A percentile compares a stretch with the other conserved stretches of the same genome.
Conservation (phyloP, 2,113 vertebrate species). For the Rattus norvegicus region GRCr8 NC_086032.1:41348501-41349000, state of each 20-base stretch:
- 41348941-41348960: background rate
- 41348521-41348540: background rate
- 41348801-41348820: background rate
- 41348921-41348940: background rate
- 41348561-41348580: background rate
- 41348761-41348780: no score
- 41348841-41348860: background rate
- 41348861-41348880: background rate
- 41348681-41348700: no score
- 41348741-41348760: no score
- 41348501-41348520: background rate
- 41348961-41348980: background rate
- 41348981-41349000: background rate
- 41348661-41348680: no score
- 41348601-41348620: background rate
- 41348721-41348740: no score
- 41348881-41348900: background rate
- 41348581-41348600: background rate
- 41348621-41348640: background rate
- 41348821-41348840: background rate
- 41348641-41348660: no score
- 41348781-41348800: no score
- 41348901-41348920: background rate
- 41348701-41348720: no score
- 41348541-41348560: background rate